These are phyloP conservation scores for Thysanoteuthis rhombus DNA, from an alignment of 2,888 invertebrate genomes.

Conservation along the genomic window DNA sequence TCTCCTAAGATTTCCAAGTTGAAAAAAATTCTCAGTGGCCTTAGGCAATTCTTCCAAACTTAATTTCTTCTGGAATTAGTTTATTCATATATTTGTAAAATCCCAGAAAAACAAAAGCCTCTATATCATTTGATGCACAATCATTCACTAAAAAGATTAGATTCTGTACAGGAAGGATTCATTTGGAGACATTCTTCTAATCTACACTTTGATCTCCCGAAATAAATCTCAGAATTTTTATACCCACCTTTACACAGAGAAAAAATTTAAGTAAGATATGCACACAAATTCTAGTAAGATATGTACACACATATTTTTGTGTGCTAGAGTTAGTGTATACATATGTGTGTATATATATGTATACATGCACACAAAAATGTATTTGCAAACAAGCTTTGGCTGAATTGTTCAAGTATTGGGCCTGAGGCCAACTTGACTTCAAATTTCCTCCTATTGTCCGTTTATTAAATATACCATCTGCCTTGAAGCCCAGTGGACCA, in stretches of 20 bases:
- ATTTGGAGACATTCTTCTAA: neutral
- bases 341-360: neutral
- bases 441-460: neutral
- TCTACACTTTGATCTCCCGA: neutral
- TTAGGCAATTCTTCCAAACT: neutral
- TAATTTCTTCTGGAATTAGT: neutral
- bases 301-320: no score
- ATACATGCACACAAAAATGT: neutral
- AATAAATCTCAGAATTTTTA: neutral
- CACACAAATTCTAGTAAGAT: neutral
- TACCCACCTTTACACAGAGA: neutral
- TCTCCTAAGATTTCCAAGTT: neutral
- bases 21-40: neutral
- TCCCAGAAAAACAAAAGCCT: neutral
- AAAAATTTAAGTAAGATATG: neutral
- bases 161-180: neutral
- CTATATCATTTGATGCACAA: neutral
- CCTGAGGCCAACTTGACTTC: neutral
- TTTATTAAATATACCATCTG: neutral
- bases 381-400: neutral
- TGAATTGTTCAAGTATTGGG: neutral
- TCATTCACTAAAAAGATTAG: neutral
- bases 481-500: neutral
- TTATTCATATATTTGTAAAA: neutral
- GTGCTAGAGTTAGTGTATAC: no score